These are phyloP conservation scores for Hippoglossus hippoglossus DNA, from an alignment of 2,797 vertebrate species.

Conservation along the genomic window DNA sequence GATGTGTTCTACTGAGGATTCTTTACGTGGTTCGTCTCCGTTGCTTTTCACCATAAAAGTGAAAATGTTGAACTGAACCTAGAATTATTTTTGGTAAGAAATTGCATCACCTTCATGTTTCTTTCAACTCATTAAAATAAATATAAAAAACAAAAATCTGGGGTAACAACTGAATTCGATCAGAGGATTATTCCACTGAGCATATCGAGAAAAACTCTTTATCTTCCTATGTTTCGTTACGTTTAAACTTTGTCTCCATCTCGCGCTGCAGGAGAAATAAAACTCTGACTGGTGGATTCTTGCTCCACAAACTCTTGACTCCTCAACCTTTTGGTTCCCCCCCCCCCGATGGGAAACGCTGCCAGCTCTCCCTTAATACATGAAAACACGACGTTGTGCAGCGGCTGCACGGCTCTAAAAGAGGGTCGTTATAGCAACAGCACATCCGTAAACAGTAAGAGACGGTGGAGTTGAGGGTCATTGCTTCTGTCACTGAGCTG, in stretches of 20 bases:
- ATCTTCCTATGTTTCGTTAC: neutral
- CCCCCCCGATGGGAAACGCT: neutral
- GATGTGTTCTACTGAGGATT: too few species aligned
- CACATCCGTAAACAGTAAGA: conserved; percentile 65
- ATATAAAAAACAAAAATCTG: too few species aligned
- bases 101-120: too few species aligned
- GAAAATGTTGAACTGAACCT: too few species aligned
- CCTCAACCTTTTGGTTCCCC: conserved; percentile 5
- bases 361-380: conserved; percentile 32
- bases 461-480: conserved; percentile 68
- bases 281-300: neutral
- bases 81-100: too few species aligned
- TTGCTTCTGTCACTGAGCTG: conserved; percentile 69
- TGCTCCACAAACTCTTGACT: neutral
- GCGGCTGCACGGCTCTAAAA: conserved; percentile 47
- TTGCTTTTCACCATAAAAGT: too few species aligned
- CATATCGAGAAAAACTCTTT: too few species aligned
- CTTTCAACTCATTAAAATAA: too few species aligned
- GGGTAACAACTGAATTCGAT: too few species aligned
- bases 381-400: conserved; percentile 48
- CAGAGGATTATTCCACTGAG: too few species aligned
- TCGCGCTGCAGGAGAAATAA: neutral
- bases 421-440: conserved; percentile 46
- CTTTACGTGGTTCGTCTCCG: too few species aligned
- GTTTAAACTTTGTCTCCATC: neutral